Evolutionary conservation across 1,140 invertebrate genomes (phyloP).

Genomic region (Hyles vespertilio): DNA sequence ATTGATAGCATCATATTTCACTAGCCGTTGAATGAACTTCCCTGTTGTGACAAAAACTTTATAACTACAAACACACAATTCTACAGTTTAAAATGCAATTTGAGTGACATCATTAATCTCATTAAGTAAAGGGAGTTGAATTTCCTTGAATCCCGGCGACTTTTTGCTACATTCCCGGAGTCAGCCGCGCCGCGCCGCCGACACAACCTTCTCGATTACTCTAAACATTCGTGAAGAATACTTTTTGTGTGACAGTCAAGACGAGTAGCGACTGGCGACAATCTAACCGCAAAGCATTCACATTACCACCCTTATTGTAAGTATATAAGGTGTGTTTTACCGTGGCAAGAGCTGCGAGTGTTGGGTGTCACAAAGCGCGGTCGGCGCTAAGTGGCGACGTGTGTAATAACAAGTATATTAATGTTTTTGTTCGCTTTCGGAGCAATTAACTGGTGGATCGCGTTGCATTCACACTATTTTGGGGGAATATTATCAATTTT

Average conservation of each 20-base stretch:
- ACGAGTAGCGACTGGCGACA: constrained; percentile 32
- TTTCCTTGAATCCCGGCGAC: no score
- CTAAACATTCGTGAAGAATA: constrained; percentile 37
- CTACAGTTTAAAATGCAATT: no score
- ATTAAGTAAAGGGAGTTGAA: no score
- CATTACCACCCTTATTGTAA: not conserved
- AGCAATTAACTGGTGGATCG: not conserved
- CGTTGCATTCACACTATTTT: not conserved
- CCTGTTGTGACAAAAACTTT: no score
- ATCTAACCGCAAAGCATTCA: not conserved
- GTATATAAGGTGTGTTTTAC: no score
- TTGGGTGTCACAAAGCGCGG: constrained; percentile 46
- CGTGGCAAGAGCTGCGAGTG: constrained; percentile 8
- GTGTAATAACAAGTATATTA: constrained; percentile 43
- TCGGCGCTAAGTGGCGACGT: constrained; percentile 47
- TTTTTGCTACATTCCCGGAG: constrained; percentile 3
- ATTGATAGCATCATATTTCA: no score
- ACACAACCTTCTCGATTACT: constrained; percentile 38
- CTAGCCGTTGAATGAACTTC: no score
- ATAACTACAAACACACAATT: no score
- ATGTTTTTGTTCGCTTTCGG: not conserved
- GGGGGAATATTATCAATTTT: no score
- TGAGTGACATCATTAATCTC: no score
- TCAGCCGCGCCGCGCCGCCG: constrained; percentile 17
- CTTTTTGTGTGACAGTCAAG: constrained; percentile 35